Percentiles rank a stretch among this genome's conserved stretches.
Conservation (phyloP, 2,113 vertebrate genomes). For the Chauna torquata region DNA sequence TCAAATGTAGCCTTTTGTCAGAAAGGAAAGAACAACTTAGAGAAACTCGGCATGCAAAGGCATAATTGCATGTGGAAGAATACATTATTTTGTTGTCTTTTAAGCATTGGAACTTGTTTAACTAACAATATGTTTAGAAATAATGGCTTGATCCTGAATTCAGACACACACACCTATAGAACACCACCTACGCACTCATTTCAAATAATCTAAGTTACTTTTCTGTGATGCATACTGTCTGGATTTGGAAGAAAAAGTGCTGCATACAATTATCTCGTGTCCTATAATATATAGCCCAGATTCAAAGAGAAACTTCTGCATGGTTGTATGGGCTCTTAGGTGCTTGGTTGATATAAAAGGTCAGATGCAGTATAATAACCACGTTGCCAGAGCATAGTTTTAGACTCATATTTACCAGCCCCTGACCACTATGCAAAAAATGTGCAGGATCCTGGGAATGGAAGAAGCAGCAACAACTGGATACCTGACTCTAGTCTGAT, state of each 20-base stretch:
- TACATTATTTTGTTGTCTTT: not conserved
- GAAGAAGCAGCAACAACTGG: not conserved
- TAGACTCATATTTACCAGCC: not conserved
- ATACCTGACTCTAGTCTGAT: not conserved
- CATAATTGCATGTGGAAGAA: not conserved
- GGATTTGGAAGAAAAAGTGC: not conserved
- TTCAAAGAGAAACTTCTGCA: not conserved
- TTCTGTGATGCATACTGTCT: not conserved
- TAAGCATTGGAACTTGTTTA: not conserved
- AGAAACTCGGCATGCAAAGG: not conserved
- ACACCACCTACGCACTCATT: not conserved
- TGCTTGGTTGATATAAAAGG: not conserved
- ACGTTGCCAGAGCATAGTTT: not conserved
- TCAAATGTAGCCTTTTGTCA: not conserved
- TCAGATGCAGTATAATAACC: not conserved
- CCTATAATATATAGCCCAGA: not conserved
- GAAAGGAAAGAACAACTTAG: not conserved
- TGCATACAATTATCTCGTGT: fast-evolving
- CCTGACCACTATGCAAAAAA: not conserved
- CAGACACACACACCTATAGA: not conserved
- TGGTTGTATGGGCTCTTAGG: not conserved
- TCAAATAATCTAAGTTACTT: not conserved
- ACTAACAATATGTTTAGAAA: not conserved
- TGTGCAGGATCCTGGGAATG: not conserved
- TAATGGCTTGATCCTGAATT: not conserved